phyloP scores from a whole-genome alignment of 2,797 vertebrate species.

The Apogon hyalosoma region DNA sequence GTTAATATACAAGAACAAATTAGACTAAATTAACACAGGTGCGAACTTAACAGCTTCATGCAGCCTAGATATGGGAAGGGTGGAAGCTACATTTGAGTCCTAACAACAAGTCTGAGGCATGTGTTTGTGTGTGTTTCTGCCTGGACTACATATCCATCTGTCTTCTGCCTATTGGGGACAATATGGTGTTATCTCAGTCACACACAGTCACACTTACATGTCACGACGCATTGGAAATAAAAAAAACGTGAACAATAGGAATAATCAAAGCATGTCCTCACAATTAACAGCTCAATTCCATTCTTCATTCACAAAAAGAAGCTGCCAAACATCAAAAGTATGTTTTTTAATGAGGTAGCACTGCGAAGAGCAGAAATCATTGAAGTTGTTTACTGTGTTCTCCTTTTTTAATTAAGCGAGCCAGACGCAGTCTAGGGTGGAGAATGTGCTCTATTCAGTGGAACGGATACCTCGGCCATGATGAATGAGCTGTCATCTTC shows the following conservation, averaged over 20 bases:
- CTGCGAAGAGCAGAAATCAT: slow-evolving; percentile 28
- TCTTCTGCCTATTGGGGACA: slow-evolving; percentile 9
- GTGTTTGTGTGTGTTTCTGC: too few species aligned
- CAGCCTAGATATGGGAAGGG: too few species aligned
- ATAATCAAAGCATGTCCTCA: slow-evolving; percentile 46
- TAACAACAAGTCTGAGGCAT: too few species aligned
- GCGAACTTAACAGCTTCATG: too few species aligned
- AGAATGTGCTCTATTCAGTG: slow-evolving; percentile 71
- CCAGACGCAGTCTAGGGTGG: slow-evolving; percentile 60
- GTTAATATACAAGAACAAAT: too few species aligned
- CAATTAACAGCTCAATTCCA: slow-evolving; percentile 50
- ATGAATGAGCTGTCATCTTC: slow-evolving; percentile 85
- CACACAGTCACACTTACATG: slow-evolving; percentile 45
- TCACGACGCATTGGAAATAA: slow-evolving; percentile 12
- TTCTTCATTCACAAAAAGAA: slow-evolving; percentile 32
- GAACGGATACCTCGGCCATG: slow-evolving; percentile 76
- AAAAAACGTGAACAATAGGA: slow-evolving; percentile 46
- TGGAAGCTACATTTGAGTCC: too few species aligned
- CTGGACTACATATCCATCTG: background rate
- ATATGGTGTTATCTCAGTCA: slow-evolving; percentile 36
- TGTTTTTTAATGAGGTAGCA: slow-evolving; percentile 44
- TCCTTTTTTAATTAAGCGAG: slow-evolving; percentile 73
- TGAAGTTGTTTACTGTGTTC: slow-evolving; percentile 71
- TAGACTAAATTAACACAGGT: too few species aligned
- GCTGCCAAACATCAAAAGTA: slow-evolving; percentile 49